Conservation (phyloP, 1,140 invertebrate species). For the Hydropsyche tenuis region DNA sequence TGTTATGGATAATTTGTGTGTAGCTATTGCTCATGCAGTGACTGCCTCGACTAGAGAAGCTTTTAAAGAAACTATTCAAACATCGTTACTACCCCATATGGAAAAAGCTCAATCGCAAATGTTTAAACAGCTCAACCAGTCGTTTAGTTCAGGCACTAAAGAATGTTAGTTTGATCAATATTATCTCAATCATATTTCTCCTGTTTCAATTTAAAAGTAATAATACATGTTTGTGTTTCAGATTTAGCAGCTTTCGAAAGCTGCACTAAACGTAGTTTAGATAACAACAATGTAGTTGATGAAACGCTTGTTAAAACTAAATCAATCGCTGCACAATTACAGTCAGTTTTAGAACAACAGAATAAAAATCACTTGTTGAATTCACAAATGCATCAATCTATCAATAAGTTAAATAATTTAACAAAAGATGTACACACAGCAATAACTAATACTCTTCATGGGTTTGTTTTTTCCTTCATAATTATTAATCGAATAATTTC, state of each 20-base stretch:
- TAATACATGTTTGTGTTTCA: constrained; percentile 48
- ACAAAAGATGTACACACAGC: constrained; percentile 44
- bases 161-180: constrained; percentile 75
- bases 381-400: constrained; percentile 44
- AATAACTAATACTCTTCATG: constrained; percentile 45
- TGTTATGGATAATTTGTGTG: constrained; percentile 75
- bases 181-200: neutral
- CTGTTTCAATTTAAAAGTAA: neutral
- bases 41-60: constrained; percentile 71
- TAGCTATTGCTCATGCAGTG: constrained; percentile 70
- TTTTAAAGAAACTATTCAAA: constrained; percentile 78
- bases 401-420: constrained; percentile 46
- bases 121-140: constrained; percentile 86
- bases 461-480: constrained; percentile 34
- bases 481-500: no score
- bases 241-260: constrained; percentile 62
- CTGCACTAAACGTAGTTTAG: constrained; percentile 52
- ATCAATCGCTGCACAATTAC: constrained; percentile 38
- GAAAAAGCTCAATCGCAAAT: constrained; percentile 84
- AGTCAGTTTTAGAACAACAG: constrained; percentile 47
- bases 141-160: constrained; percentile 83
- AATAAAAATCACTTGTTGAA: constrained; percentile 44
- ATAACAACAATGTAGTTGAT: constrained; percentile 36
- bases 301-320: constrained; percentile 40
- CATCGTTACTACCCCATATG: constrained; percentile 79